Percentiles rank a stretch among this genome's conserved stretches.
These are phyloP conservation scores for Oceanodroma tethys DNA, from an alignment of 2,113 vertebrate species.

Conservation along the genomic window DNA sequence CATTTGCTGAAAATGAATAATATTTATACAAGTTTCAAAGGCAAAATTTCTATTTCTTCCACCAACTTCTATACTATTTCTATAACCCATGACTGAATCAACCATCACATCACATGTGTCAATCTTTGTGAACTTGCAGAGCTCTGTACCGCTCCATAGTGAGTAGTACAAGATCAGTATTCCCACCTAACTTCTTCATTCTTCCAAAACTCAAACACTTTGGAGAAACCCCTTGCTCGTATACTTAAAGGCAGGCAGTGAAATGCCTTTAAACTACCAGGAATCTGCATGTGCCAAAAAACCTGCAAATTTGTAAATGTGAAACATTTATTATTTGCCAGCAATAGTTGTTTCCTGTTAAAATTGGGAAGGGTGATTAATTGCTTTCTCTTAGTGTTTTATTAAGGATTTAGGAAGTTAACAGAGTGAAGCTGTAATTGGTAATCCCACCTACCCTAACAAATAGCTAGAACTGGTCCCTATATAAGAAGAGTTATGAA, in stretches of 20 bases:
- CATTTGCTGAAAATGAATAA: not conserved
- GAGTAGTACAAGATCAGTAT: not conserved
- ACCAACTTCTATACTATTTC: not conserved
- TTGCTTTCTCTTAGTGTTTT: not conserved
- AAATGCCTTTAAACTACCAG: not conserved
- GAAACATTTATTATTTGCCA: not conserved
- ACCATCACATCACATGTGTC: not conserved
- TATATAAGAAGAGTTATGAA: not conserved
- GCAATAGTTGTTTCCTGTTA: not conserved
- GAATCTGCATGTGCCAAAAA: not conserved
- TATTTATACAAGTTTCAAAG: not conserved
- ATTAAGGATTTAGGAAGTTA: not conserved
- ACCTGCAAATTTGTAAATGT: not conserved
- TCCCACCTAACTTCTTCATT: not conserved
- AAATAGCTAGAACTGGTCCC: not conserved
- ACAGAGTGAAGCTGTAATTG: not conserved
- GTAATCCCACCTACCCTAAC: not conserved
- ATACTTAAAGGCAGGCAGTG: not conserved
- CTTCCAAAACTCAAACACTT: not conserved
- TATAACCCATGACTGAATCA: not conserved
- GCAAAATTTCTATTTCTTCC: not conserved
- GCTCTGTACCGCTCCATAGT: not conserved
- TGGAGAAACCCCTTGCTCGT: not conserved
- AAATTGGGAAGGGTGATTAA: not conserved
- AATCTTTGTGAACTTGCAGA: not conserved